These are phyloP conservation scores for Oryzias dopingdopingensis DNA, from an alignment of 2,797 vertebrate genomes.

Conservation along the genomic window DNA sequence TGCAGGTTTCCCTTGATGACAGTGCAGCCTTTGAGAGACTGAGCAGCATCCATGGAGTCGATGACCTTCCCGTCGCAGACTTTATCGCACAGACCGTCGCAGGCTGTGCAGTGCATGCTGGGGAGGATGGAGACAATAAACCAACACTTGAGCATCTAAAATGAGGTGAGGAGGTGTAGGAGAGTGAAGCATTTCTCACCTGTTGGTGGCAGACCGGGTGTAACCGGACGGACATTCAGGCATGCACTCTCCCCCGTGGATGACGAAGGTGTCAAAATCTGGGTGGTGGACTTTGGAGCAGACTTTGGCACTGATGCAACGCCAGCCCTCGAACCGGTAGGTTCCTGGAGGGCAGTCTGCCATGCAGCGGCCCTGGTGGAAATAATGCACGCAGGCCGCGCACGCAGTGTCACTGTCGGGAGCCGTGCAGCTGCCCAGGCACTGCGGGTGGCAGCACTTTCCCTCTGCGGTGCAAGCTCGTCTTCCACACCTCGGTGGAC, in stretches of 20 bases:
- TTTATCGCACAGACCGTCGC: constrained; percentile 94
- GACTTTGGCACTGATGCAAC: constrained; percentile 88
- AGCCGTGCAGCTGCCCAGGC: constrained; percentile 89
- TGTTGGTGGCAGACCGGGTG: constrained; percentile 84
- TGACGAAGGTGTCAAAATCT: constrained; percentile 84
- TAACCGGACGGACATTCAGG: constrained; percentile 91
- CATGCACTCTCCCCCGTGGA: constrained; percentile 92
- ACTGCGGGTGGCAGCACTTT: constrained; percentile 93
- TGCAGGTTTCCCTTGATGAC: constrained; percentile 94
- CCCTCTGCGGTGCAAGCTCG: constrained; percentile 84
- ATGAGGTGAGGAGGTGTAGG: no score
- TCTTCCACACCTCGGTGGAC: constrained; percentile 84
- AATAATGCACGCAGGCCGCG: constrained; percentile 90
- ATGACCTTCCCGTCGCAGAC: constrained; percentile 90
- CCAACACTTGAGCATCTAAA: neutral
- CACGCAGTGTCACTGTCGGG: constrained; percentile 84
- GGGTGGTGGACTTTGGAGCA: constrained; percentile 84
- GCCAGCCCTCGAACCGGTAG: constrained; percentile 95
- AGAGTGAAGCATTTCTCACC: constrained; percentile 71
- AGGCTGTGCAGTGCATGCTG: constrained; percentile 94
- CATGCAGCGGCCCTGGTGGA: constrained; percentile 86
- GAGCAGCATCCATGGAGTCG: constrained; percentile 93
- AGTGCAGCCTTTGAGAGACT: constrained; percentile 94
- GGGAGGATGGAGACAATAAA: constrained; percentile 1
- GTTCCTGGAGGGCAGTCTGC: constrained; percentile 86